phyloP scores from a whole-genome alignment of 92 coral and sea anemone genomes.

The Meandrina meandrites region DNA sequence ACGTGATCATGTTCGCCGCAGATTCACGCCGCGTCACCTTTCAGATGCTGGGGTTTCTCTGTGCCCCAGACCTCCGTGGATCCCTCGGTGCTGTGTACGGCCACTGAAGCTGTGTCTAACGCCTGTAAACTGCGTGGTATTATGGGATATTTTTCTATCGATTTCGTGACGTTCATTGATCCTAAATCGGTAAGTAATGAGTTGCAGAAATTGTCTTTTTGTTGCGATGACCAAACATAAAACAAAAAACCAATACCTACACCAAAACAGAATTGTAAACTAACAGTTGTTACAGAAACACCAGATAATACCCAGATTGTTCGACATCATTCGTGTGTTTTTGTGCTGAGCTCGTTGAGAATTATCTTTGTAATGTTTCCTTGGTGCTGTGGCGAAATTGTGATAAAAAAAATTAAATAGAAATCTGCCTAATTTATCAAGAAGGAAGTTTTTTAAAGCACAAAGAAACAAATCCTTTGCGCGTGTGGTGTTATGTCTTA shows the following conservation, averaged over 20 bases:
- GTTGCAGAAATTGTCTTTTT: not conserved
- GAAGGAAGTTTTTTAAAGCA: too few species aligned
- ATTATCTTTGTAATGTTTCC: too few species aligned
- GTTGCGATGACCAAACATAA: not conserved
- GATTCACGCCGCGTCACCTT: constrained; percentile 95
- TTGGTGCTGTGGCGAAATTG: too few species aligned
- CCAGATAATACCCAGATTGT: not conserved
- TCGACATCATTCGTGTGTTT: too few species aligned
- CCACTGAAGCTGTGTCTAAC: constrained; percentile 73
- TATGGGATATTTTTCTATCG: constrained; percentile 91
- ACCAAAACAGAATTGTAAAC: not conserved
- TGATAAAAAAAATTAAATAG: too few species aligned
- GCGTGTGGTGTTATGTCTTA: too few species aligned
- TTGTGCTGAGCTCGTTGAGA: too few species aligned
- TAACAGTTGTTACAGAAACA: too few species aligned
- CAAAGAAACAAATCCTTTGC: too few species aligned
- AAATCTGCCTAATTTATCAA: too few species aligned
- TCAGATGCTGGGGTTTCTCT: constrained; percentile 97
- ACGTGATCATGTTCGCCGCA: constrained; percentile 17
- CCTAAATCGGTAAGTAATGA: constrained; percentile 76
- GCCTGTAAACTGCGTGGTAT: constrained; percentile 91
- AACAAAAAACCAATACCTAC: not conserved
- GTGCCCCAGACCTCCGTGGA: constrained; percentile 97
- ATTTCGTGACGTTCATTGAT: constrained; percentile 93
- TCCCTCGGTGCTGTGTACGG: constrained; percentile 71